phyloP scores from a whole-genome alignment of 2,888 invertebrate species.

The Pyrocoelia pectoralis region DNA sequence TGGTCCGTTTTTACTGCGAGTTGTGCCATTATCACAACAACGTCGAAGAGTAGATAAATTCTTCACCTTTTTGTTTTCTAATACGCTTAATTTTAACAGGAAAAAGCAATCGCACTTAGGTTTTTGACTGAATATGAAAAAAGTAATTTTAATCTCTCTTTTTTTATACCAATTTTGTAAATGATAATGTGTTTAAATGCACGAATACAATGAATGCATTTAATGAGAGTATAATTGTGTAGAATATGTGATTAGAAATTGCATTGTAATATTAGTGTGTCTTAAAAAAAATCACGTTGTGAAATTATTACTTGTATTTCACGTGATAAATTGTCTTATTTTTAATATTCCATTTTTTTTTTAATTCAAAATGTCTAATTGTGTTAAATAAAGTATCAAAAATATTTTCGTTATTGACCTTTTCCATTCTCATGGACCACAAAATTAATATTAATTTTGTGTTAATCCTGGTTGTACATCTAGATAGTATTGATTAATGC shows the following conservation, averaged over 20 bases:
- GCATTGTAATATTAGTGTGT: background rate
- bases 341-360: constrained; percentile 29
- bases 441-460: too few species aligned
- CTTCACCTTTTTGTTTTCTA: background rate
- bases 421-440: too few species aligned
- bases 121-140: constrained; percentile 2
- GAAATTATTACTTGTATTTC: too few species aligned
- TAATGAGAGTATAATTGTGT: background rate
- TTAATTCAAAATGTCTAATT: constrained; percentile 22
- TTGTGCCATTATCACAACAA: constrained; percentile 61
- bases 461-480: too few species aligned
- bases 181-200: background rate
- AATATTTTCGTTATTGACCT: too few species aligned
- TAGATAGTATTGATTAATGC: too few species aligned
- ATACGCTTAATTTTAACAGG: background rate
- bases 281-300: background rate
- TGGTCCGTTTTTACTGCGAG: constrained; percentile 67
- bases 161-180: background rate
- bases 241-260: background rate
- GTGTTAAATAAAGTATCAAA: constrained; percentile 20
- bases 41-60: constrained; percentile 38
- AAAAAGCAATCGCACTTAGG: constrained; percentile 4
- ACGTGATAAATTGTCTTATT: constrained; percentile 17
- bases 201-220: background rate
- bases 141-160: background rate